Evolutionary conservation across 2,888 invertebrate species (phyloP), one percentile per base, ranked within the genome.

Genomic region (Anthrax anthrax): DNA sequence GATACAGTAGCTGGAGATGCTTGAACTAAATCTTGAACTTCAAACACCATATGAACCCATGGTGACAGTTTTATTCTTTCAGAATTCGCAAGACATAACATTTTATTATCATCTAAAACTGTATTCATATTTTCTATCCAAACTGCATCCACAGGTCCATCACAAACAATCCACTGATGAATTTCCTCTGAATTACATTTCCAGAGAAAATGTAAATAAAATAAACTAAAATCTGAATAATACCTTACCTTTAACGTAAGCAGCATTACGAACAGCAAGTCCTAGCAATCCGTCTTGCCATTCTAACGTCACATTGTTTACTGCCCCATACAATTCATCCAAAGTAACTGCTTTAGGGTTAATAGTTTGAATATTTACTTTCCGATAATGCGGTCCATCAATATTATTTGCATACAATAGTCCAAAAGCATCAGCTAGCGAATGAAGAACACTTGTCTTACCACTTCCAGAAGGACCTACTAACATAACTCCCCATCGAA

Each of bases 101-200:
- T 89, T 70, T 91, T 92, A 63, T 92, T 92, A 60, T 92, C 91
- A 60, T 92, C 92, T 8, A 91, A 71, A 0, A 90, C 90, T 0
- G 91, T 89, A 65, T 91, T 91, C 77, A 92, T 80, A 61, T 90
- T 91, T 66, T 92, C 92, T 52, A 92, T 91, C 91, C 92, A 92
- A 18, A 90, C 81, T 0, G 91, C 90, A 63, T 91, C 91, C 1
- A 92, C 90, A 0, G 87, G 91, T 0, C 91, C 91, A 61, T 91
- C 91, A 64, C 89, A 90, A 38, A 90, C 78, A 44, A 91, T 76
- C 91, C 91, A 92, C 59, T 91, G 90, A 62, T 91, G 90, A 56
- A 88, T 81, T 47, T 78, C 72, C 5, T 71, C 74, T 47, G 50
- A 36, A 61, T 62, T 48, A 60, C 23, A 9, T n/a, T n/a, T n/a